Evolutionary conservation across 1,140 invertebrate genomes (phyloP), one percentile per base, ranked within the genome.

Genomic region (Zaprionus inermis): DNA sequence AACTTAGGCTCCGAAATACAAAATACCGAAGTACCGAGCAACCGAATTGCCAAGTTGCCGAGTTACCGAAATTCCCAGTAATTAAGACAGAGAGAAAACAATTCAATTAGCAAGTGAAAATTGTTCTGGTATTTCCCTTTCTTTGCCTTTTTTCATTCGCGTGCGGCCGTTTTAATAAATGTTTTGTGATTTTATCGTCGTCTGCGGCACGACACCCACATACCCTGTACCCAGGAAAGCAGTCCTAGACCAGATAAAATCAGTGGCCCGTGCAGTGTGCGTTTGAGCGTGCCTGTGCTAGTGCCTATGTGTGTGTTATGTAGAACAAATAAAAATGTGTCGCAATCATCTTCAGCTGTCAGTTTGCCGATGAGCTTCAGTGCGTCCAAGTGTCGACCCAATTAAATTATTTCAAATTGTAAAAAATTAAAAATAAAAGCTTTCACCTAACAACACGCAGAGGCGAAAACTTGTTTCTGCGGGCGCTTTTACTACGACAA

Each of bases 391-490:
- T 71, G 66, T 79, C 81, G 83, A 89, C 83, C 83, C 70, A 86
- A 79, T 89, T 83, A 78, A 70, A 56, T 64, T 61, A 68, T 52
- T 49, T 46, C 46, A 67, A 66, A 56, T 64, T 54, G 57, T 44
- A 76, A 59, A 67, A 63, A 76, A 76, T 79, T 76, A 74, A 86
- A 65, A 77, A 77, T 80, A 88, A 78, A 84, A 84, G 84, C 84
- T 88, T 88, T 88, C 84, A 83, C 84, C 77, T 66, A 84, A 75
- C 72, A 74, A 65, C 58, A 41, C 56, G 9, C 51, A 49, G 32
- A 60, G 55, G 71, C 46, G 55, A 85, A 85, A 88, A 86, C 77
- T 67, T 57, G 88, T 88, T 88, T 80, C 66, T 73, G 64, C 52
- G 34, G 61, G 38, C 36, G 67, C 76, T 70, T 81, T 51, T 68